Evolutionary conservation across 2,888 invertebrate species (phyloP).

Genomic region (Cantharis nigra): DNA sequence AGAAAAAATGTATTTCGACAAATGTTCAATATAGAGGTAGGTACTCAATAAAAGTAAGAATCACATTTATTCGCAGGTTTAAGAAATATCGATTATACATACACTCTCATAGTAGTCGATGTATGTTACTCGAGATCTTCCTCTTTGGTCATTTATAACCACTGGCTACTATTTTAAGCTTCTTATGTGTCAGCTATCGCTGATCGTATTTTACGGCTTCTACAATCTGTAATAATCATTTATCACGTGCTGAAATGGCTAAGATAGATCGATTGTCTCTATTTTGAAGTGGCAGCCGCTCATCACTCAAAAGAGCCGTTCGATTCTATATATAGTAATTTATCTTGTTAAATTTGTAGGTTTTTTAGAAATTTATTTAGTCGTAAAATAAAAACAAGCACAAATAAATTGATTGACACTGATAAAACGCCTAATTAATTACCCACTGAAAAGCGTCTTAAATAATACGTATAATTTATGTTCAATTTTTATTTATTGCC

Average conservation of each 20-base stretch:
- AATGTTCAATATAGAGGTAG: background rate
- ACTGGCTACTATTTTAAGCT: constrained; percentile 32
- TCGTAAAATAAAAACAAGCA: constrained; percentile 2
- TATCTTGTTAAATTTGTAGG: constrained; percentile 13
- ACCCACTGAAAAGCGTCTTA: background rate
- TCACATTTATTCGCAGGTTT: background rate
- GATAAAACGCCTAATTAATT: background rate
- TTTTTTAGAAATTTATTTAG: constrained; percentile 5
- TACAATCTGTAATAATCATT: constrained; percentile 48
- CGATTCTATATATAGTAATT: constrained; percentile 21
- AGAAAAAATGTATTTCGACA: background rate
- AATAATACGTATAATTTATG: background rate
- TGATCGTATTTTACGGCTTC: constrained; percentile 40
- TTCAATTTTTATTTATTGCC: background rate
- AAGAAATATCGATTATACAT: constrained; percentile 5
- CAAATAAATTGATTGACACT: background rate
- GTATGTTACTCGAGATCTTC: constrained; percentile 17
- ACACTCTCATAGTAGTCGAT: constrained; percentile 8
- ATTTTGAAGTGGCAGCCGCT: constrained; percentile 47
- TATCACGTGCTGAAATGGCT: constrained; percentile 45
- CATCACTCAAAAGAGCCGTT: constrained; percentile 41
- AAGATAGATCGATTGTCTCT: constrained; percentile 51
- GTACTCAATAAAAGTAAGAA: background rate
- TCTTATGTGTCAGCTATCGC: constrained; percentile 32
- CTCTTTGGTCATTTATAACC: constrained; percentile 27